A percentile compares a stretch with the other conserved stretches of the same genome.
phyloP scores from a whole-genome alignment of 2,888 invertebrate species.

The Sinotaia quadrata region DNA sequence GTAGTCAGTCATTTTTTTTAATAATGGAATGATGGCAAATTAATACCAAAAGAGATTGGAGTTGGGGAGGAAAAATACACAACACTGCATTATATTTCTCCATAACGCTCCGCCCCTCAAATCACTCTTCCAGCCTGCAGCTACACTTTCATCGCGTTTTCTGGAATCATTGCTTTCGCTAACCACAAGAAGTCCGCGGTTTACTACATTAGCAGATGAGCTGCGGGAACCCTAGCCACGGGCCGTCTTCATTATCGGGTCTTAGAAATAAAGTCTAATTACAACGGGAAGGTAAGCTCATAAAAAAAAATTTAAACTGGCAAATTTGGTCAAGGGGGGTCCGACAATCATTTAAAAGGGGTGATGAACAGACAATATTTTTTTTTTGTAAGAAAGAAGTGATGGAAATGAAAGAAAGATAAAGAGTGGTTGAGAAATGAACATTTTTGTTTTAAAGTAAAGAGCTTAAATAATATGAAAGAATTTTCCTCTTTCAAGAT shows the following conservation, averaged over 20 bases:
- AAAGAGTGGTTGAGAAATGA: too few relatives aligned
- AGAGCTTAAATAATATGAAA: too few relatives aligned
- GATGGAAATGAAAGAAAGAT: too few relatives aligned
- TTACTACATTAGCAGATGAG: constrained; percentile 11
- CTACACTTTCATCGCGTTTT: background rate
- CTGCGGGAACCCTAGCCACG: background rate
- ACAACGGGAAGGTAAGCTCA: constrained; percentile 2
- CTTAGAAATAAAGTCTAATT: constrained; percentile 13
- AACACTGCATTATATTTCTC: background rate
- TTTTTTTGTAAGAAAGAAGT: too few relatives aligned
- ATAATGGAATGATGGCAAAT: too few relatives aligned
- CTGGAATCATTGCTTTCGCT: background rate
- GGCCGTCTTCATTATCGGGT: constrained; percentile 6
- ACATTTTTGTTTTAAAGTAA: too few relatives aligned
- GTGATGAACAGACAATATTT: background rate
- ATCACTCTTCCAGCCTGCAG: background rate
- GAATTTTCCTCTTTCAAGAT: too few relatives aligned
- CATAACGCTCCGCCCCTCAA: background rate
- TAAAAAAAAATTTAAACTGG: background rate
- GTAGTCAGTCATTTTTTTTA: too few relatives aligned
- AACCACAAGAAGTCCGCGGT: constrained; percentile 3
- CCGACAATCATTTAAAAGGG: background rate
- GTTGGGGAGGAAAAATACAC: too few relatives aligned
- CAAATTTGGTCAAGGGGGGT: background rate
- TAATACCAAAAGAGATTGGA: too few relatives aligned